Evolutionary conservation across 2,888 invertebrate genomes (phyloP), one percentile per base, ranked within the genome.

Genomic region (Nebria brevicollis): DNA sequence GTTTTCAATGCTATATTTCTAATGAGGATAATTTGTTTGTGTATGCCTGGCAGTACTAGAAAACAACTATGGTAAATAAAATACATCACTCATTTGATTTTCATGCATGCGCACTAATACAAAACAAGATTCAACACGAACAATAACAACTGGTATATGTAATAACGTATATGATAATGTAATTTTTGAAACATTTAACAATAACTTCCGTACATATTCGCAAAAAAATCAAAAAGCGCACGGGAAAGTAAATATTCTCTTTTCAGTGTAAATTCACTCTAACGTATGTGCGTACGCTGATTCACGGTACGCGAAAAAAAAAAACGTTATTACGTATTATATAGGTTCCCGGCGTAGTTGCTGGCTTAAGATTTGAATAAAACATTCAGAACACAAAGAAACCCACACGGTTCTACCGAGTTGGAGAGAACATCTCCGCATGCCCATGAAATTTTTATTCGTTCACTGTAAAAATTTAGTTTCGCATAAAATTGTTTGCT

Each of bases 381-480:
- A 78, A 78, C 78, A 78, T 78, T 78, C 73, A 66, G 73, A 78
- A 78, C 73, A 78, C 72, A 78, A 78, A 78, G 78, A 78, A 78
- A 73, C 78, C 78, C 72, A 78, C 78, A 72, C 78, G 78, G 72
- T 78, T 78, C 66, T 65, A 73, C 73, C 73, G 72, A 66, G 66
- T 73, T 78, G 72, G 65, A 78, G 65, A 78, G 78, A 78, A 78
- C 78, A 73, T 78, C 78, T 78, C 73, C 78, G 78, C 78, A 73
- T 72, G 78, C 78, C 78, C 66, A 78, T 78, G 78, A 78, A 78
- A 73, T 73, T 78, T 78, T 78, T 78, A 78, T 78, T 72, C 78
- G 78, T 78, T 78, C 78, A 78, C 78, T 78, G 78, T 78, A 78
- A 78, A 78, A 78, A 78, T 78, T 78, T 78, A 78, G 78, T 78